phyloP scores from a whole-genome alignment of 1,140 invertebrate genomes.

The Ruditapes philippinarum region DNA sequence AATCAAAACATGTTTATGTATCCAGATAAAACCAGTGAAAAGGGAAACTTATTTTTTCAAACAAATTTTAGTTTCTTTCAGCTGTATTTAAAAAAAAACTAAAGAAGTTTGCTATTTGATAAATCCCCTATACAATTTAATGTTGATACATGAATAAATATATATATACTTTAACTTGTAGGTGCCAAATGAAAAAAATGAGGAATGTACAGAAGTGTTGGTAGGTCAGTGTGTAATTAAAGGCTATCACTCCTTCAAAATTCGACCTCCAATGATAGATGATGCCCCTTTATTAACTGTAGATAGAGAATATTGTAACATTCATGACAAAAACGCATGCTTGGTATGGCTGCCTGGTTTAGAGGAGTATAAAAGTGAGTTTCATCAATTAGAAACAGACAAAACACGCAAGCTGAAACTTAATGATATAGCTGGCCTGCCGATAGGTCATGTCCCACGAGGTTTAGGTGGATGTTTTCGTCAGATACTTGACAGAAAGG shows the following conservation, averaged over 20 bases:
- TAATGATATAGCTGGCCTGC: constrained; percentile 40
- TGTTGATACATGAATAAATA: no score
- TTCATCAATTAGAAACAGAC: constrained; percentile 44
- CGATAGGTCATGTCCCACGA: constrained; percentile 55
- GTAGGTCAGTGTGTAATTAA: background rate
- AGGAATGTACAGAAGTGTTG: background rate
- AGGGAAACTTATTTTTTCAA: no score
- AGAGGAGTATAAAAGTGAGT: background rate
- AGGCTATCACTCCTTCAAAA: constrained; percentile 36
- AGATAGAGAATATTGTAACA: constrained; percentile 12
- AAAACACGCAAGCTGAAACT: constrained; percentile 18
- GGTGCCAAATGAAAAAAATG: background rate
- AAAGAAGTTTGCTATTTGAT: no score
- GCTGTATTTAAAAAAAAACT: no score
- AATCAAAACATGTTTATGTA: no score
- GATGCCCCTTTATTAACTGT: background rate
- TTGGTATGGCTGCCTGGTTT: constrained; percentile 36
- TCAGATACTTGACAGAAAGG: constrained; percentile 29
- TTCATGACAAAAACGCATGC: constrained; percentile 23
- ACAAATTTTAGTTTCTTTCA: no score
- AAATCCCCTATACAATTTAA: no score
- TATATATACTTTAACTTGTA: background rate
- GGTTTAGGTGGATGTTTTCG: constrained; percentile 28
- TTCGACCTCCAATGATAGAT: background rate
- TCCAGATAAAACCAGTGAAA: no score